phyloP scores from a whole-genome alignment of 2,888 invertebrate species.

The Pimpla rufipes region DNA sequence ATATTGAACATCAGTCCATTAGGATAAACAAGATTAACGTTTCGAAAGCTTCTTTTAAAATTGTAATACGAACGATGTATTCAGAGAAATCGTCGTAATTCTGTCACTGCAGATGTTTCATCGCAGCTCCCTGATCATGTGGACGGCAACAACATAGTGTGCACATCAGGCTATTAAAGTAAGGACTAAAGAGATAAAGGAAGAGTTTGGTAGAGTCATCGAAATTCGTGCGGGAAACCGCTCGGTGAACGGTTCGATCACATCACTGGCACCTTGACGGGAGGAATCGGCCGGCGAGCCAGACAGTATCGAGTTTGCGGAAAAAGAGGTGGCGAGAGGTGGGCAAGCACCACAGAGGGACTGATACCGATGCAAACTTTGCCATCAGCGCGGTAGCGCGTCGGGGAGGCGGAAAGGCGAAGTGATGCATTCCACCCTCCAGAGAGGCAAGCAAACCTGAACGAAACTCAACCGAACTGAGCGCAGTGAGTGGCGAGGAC shows the following conservation, averaged over 20 bases:
- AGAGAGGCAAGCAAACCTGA: slow-evolving; percentile 42
- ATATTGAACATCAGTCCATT: background rate
- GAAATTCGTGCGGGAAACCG: slow-evolving; percentile 15
- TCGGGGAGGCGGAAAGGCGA: background rate
- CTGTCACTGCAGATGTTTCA: too few relatives aligned
- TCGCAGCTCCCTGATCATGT: too few relatives aligned
- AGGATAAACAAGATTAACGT: background rate
- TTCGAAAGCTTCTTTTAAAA: background rate
- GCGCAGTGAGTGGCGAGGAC: slow-evolving; percentile 13
- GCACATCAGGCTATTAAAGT: slow-evolving; percentile 4
- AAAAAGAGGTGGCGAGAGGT: slow-evolving; percentile 22
- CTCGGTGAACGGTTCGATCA: slow-evolving; percentile 20
- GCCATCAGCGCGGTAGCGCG: slow-evolving; percentile 14
- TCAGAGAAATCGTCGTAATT: too few relatives aligned
- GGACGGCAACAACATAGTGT: background rate
- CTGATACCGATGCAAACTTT: slow-evolving; percentile 35
- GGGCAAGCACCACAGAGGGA: slow-evolving; percentile 19
- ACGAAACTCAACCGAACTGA: slow-evolving; percentile 29
- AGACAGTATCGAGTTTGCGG: slow-evolving; percentile 25
- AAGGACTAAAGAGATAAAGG: background rate
- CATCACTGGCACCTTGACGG: background rate
- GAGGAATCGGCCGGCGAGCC: background rate
- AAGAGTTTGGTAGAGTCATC: slow-evolving; percentile 5
- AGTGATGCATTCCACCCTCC: slow-evolving; percentile 46
- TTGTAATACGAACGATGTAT: too few relatives aligned